phyloP scores from a whole-genome alignment of 2,113 vertebrate species.

The Rhabdomys dilectus region DNA sequence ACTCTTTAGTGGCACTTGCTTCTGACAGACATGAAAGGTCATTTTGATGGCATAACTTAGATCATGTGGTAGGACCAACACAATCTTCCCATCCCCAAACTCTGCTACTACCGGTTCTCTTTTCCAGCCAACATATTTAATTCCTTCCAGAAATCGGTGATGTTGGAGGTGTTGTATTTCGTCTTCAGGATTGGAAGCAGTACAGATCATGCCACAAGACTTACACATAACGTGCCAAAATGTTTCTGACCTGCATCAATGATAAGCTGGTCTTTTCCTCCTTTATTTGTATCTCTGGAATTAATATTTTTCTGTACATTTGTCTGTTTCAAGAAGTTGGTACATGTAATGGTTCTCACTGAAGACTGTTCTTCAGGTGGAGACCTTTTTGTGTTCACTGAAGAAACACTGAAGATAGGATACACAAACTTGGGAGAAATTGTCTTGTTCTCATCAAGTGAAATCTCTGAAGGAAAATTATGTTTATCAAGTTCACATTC shows the following conservation, averaged over 20 bases:
- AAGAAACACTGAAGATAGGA: constrained; percentile 90
- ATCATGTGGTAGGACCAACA: constrained; percentile 92
- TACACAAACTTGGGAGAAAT: constrained; percentile 79
- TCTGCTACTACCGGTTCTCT: constrained; percentile 94
- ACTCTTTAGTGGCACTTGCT: constrained; percentile 69
- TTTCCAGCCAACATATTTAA: constrained; percentile 96
- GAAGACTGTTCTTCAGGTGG: constrained; percentile 71
- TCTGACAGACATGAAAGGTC: constrained; percentile 94
- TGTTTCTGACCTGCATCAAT: constrained; percentile 97
- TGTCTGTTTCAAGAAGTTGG: constrained; percentile 70
- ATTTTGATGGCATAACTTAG: constrained; percentile 94
- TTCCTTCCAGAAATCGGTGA: constrained; percentile 93
- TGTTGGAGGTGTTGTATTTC: constrained; percentile 93
- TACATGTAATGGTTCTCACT: constrained; percentile 82
- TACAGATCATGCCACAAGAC: constrained; percentile 96
- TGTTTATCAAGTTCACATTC: constrained; percentile 19
- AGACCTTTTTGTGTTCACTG: constrained; percentile 86
- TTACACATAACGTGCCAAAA: constrained; percentile 92
- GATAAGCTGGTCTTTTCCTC: constrained; percentile 91
- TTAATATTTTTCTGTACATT: constrained; percentile 85
- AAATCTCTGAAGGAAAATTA: constrained; percentile 54
- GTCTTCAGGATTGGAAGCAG: constrained; percentile 92
- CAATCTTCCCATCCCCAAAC: constrained; percentile 97
- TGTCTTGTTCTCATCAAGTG: not conserved
- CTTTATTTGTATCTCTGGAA: constrained; percentile 86